Evolutionary conservation across 2,888 invertebrate species (phyloP), one percentile per base, ranked within the genome.

Genomic region (Caenorhabditis sp.): DNA sequence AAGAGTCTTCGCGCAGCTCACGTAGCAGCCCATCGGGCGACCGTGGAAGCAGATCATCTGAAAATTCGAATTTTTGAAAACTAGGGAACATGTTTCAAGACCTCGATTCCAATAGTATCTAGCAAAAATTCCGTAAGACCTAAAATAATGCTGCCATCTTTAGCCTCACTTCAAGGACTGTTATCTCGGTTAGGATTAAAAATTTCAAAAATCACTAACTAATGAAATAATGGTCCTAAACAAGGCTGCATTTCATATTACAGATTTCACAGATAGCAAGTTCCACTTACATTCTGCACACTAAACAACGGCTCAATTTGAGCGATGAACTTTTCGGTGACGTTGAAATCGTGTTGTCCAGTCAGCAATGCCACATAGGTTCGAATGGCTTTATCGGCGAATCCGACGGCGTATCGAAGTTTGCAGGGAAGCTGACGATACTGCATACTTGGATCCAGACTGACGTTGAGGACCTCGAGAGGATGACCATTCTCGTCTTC

Each of bases 1-100:
- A 22, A 87, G 75, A 4, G 85, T 87, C 28, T 87, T 87, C 4
- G 87, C 72, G 28, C 84, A 84, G 41, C 63, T 77, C 16, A 85
- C 85, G 44, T 87, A 87, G 76, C 87, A 87, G 3, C 87, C 87
- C 87, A 87, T 87, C 16, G 87, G 87, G 16, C 87, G 80, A 8
- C 87, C 87, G 59, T 85, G 82, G 70, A 86, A 87, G 56, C 87
- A 87, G 22, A 87, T 79, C 82, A 87, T 75, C 83, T 87, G 63
- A 28, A 68, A 4, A 38, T n/a, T 4, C 2, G 22, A 24, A 12
- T 41, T 16, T 19, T 35, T n/a, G n/a, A n/a, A n/a, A n/a, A n/a
- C n/a, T n/a, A n/a, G n/a, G n/a, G n/a, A n/a, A n/a, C n/a, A n/a
- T n/a, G n/a, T n/a, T n/a, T n/a, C n/a, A n/a, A n/a, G n/a, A n/a